Evolutionary conservation across 1,140 invertebrate species (phyloP).

Genomic region (Tigriopus japonicus): DNA sequence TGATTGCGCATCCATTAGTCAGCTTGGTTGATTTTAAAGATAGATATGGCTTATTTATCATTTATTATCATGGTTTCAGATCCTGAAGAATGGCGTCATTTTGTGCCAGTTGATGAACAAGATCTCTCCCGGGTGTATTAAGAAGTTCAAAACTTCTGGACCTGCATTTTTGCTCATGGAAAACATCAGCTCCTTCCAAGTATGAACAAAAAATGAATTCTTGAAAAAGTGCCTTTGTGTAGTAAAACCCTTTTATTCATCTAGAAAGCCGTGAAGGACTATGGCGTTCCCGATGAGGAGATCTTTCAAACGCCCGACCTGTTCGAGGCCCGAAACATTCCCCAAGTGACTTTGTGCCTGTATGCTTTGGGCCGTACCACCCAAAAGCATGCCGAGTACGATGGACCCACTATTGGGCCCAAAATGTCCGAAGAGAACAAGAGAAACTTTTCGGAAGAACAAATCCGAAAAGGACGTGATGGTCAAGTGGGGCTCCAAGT

Average conservation of each 20-base stretch:
- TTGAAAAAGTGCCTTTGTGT: too few relatives aligned
- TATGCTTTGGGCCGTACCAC: conserved; percentile 67
- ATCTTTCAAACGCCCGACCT: conserved; percentile 97
- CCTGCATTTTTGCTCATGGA: conserved; percentile 98
- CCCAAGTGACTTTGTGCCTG: conserved; percentile 78
- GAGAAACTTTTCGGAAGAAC: conserved; percentile 80
- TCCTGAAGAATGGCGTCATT: conserved; percentile 74
- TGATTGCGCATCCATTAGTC: too few relatives aligned
- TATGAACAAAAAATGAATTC: conserved; percentile 33
- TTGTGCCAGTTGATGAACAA: conserved; percentile 91
- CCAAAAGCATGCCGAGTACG: conserved; percentile 83
- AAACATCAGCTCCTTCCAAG: conserved; percentile 55
- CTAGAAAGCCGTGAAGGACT: conserved; percentile 75
- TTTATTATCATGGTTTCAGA: too few relatives aligned
- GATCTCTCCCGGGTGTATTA: conserved; percentile 75
- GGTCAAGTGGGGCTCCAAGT: conserved; percentile 82
- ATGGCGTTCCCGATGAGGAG: conserved; percentile 85
- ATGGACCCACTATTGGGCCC: conserved; percentile 66
- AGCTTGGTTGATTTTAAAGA: too few relatives aligned
- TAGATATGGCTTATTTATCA: too few relatives aligned
- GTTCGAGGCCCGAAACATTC: conserved; percentile 86
- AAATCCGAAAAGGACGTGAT: conserved; percentile 62
- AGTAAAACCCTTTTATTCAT: conserved; percentile 23
- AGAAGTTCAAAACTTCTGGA: conserved; percentile 86
- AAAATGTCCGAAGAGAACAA: conserved; percentile 90